Percentiles rank a stretch among this genome's conserved stretches.
Evolutionary conservation across 35 echinoderm and acorn worm genomes (phyloP).

Genomic region (Diadema setosum): DNA sequence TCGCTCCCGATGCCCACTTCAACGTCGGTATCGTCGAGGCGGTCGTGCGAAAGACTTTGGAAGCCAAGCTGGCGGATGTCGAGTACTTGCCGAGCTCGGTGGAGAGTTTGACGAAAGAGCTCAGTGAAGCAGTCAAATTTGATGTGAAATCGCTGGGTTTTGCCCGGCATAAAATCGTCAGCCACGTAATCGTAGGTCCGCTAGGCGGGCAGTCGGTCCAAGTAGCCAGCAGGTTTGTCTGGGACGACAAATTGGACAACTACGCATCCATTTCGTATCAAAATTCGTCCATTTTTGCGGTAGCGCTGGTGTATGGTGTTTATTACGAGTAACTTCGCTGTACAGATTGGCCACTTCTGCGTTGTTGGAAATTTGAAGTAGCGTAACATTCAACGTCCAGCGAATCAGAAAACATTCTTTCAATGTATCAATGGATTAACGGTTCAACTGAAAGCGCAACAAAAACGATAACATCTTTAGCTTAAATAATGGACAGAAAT

Average conservation of each 20-base stretch:
- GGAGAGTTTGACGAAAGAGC: neutral
- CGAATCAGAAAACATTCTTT: no score
- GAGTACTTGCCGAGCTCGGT: neutral
- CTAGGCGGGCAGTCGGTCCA: conserved; percentile 5
- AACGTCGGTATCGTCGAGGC: neutral
- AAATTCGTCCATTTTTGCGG: conserved; percentile 4
- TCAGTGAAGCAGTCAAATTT: conserved; percentile 21
- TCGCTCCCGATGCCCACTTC: neutral
- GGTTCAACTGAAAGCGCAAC: no score
- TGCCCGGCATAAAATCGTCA: conserved; percentile 40
- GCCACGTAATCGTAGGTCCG: conserved; percentile 22
- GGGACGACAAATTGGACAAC: conserved; percentile 44
- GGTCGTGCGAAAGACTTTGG: neutral
- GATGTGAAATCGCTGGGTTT: conserved; percentile 42
- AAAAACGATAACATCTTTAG: no score
- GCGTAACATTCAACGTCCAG: no score
- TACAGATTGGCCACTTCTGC: neutral
- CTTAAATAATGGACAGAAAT: no score
- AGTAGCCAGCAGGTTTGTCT: conserved; percentile 32
- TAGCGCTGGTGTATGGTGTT: conserved; percentile 34
- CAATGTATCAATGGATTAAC: no score
- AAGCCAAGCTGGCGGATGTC: neutral
- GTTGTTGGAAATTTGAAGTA: no score
- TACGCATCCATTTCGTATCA: conserved; percentile 11
- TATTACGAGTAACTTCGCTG: conserved; percentile 27